A percentile compares a stretch with the other conserved stretches of the same genome.
These are phyloP conservation scores for Notechis scutatus DNA, from an alignment of 2,113 vertebrate genomes.

Conservation along the genomic window DNA sequence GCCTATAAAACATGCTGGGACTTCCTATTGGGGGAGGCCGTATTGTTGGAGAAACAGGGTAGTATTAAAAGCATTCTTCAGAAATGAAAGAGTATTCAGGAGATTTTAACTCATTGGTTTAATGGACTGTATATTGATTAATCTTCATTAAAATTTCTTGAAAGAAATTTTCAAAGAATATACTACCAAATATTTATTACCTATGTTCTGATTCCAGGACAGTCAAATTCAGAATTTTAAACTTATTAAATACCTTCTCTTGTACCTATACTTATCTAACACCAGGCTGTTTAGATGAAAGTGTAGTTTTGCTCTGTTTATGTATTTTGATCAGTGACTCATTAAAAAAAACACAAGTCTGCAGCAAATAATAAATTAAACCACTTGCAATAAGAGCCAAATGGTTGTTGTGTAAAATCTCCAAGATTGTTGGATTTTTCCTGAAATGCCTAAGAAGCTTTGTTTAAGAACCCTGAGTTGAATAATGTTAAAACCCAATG, in stretches of 20 bases:
- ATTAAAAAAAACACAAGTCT: not conserved
- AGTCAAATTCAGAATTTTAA: not conserved
- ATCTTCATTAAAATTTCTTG: not conserved
- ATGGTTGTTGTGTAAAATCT: slow-evolving; percentile 37
- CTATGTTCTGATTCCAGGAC: not conserved
- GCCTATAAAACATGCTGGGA: too few species aligned
- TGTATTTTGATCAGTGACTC: not conserved
- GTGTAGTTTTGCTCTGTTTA: not conserved
- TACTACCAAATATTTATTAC: not conserved
- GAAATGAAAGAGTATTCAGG: not conserved
- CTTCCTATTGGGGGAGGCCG: too few species aligned
- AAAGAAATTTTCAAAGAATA: not conserved
- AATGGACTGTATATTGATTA: not conserved
- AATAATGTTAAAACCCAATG: not conserved
- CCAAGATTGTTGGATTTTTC: slow-evolving; percentile 29
- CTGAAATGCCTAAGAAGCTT: not conserved
- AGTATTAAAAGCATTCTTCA: not conserved
- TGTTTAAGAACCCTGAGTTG: not conserved
- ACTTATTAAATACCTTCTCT: not conserved
- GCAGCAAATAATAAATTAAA: not conserved
- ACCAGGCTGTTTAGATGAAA: not conserved
- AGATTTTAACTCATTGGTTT: not conserved
- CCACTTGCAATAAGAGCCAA: slow-evolving; percentile 8
- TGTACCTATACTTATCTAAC: not conserved
- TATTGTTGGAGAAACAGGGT: too few species aligned